Percentiles rank a stretch among this genome's conserved stretches.
Conservation (phyloP, 2,888 invertebrate species). For the Trypoxylon attenuatum region DNA sequence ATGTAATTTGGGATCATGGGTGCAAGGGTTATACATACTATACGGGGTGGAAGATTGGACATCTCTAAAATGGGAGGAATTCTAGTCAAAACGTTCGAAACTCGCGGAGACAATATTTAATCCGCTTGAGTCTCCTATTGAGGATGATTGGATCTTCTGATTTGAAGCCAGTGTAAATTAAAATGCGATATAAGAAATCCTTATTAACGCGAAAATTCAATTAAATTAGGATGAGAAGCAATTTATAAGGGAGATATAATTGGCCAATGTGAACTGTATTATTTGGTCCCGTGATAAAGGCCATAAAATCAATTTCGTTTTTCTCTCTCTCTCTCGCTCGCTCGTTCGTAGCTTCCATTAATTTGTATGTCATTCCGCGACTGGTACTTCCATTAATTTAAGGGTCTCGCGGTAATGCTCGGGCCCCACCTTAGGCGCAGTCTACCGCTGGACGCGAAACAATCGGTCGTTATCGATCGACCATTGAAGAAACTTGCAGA, state of each 20-base stretch:
- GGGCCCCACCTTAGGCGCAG: slow-evolving; percentile 59
- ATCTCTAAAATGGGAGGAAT: slow-evolving; percentile 7
- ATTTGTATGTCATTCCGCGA: slow-evolving; percentile 39
- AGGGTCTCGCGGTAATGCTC: slow-evolving; percentile 16
- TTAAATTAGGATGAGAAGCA: too few relatives aligned
- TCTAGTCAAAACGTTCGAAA: slow-evolving; percentile 47
- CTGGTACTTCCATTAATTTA: background rate
- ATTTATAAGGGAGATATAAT: too few relatives aligned
- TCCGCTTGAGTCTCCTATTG: slow-evolving; percentile 29
- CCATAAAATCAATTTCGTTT: background rate
- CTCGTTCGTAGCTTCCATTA: slow-evolving; percentile 48
- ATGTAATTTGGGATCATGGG: slow-evolving; percentile 24
- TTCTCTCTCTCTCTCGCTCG: background rate
- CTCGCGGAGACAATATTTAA: slow-evolving; percentile 19
- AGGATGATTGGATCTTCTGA: slow-evolving; percentile 9
- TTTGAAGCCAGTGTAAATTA: background rate
- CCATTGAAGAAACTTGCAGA: slow-evolving; percentile 32
- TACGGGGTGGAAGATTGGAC: slow-evolving; percentile 19
- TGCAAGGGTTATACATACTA: slow-evolving; percentile 16
- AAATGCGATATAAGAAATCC: too few relatives aligned
- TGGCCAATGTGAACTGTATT: slow-evolving; percentile 12
- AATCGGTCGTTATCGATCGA: slow-evolving; percentile 44
- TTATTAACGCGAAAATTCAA: too few relatives aligned
- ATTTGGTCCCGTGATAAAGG: slow-evolving; percentile 12
- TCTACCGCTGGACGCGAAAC: slow-evolving; percentile 56